These are phyloP conservation scores for Stigmatopora nigra DNA, from an alignment of 2,113 vertebrate species.

Conservation along the genomic window DNA sequence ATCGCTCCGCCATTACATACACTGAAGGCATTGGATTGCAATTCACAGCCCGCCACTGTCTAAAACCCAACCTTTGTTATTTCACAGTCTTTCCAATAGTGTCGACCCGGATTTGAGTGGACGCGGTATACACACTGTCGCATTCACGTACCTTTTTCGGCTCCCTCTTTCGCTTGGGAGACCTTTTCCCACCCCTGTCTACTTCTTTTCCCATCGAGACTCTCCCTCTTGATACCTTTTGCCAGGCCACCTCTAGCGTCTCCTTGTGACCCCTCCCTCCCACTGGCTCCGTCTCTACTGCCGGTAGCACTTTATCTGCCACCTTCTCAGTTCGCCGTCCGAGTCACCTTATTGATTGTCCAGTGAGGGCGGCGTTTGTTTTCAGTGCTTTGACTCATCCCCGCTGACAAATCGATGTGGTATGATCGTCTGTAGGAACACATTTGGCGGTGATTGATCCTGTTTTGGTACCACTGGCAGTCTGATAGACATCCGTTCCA, in stretches of 20 bases:
- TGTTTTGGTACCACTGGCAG: background rate
- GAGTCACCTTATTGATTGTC: slow-evolving; percentile 51
- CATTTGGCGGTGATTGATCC: background rate
- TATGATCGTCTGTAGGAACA: slow-evolving; percentile 12
- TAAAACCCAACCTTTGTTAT: background rate
- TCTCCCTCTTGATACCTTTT: slow-evolving; percentile 29
- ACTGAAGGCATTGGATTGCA: too few relatives aligned
- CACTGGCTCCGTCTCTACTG: slow-evolving; percentile 31
- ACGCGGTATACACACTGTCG: background rate
- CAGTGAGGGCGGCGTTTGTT: slow-evolving; percentile 15
- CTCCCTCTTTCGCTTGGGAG: slow-evolving; percentile 27
- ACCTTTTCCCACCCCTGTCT: slow-evolving; percentile 44
- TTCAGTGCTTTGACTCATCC: background rate
- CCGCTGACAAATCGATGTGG: slow-evolving; percentile 14
- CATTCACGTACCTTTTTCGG: slow-evolving; percentile 31
- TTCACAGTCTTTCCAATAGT: background rate
- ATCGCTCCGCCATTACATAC: too few relatives aligned
- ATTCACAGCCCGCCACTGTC: too few relatives aligned
- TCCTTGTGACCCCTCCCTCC: slow-evolving; percentile 10
- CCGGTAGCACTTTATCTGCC: slow-evolving; percentile 54
- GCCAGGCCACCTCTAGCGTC: slow-evolving; percentile 17
- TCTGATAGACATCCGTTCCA: too few relatives aligned
- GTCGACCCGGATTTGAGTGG: background rate
- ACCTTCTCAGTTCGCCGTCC: slow-evolving; percentile 53
- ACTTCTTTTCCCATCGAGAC: slow-evolving; percentile 41